These are phyloP conservation scores for Paramormyrops kingsleyae DNA, from an alignment of 2,113 vertebrate genomes.

Conservation along the genomic window DNA sequence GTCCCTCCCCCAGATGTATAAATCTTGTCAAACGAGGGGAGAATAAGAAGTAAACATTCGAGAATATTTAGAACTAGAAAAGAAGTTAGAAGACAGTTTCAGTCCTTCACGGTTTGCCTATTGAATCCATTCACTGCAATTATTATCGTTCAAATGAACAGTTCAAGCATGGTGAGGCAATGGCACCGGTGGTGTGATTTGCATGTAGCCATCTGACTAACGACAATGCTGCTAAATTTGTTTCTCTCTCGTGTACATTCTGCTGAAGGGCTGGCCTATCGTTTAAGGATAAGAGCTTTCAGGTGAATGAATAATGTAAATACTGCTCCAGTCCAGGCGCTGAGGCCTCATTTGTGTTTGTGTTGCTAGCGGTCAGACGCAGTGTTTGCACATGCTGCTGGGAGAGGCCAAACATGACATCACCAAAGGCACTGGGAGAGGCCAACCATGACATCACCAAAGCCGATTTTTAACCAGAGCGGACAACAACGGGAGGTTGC, in stretches of 20 bases:
- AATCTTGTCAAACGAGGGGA: constrained; percentile 25
- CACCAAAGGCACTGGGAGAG: background rate
- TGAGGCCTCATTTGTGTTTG: too few species aligned
- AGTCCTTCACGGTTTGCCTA: background rate
- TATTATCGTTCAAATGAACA: background rate
- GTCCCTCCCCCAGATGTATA: constrained; percentile 15
- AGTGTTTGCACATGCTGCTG: background rate
- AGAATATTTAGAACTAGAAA: background rate
- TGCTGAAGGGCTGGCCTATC: background rate
- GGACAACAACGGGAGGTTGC: background rate
- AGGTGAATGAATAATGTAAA: background rate
- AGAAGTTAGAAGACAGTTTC: background rate
- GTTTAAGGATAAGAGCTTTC: background rate
- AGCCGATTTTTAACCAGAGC: background rate
- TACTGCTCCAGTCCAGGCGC: background rate
- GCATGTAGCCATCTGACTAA: background rate
- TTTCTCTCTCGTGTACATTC: background rate
- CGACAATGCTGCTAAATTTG: background rate
- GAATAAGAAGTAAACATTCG: background rate
- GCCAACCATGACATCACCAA: background rate
- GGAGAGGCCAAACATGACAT: background rate
- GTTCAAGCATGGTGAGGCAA: background rate
- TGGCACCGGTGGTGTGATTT: background rate
- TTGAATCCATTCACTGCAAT: background rate
- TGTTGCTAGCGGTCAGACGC: background rate